Base-by-base conservation (phyloP, 2,113 vertebrate species). In the Ceyx margarethae region DNA sequence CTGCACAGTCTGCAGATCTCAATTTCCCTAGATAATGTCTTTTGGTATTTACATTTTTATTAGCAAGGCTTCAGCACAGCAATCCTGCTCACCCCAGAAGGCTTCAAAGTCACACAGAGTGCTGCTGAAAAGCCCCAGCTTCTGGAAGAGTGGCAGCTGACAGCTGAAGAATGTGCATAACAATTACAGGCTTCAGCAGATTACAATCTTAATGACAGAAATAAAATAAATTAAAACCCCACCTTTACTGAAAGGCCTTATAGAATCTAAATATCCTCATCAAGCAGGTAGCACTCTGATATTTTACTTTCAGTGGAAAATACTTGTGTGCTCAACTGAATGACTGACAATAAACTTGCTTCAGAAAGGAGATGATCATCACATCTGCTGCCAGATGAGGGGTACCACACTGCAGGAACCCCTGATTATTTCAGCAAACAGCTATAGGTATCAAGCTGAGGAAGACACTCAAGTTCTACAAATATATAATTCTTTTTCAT, bases 21-120 rank as follows among this genome's bases (percentile, higher is more conserved):
- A 37, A 66, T 87, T 94, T 89, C 82, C 79, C 68, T 71, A 33
- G 46, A 50, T 51, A 84, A 78, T 3, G 4, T 60, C 33, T 89
- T 82, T 57, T 61, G 14, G 45, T 84, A 69, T 76, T 84, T 91
- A 76, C 40, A 62, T 79, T 84, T 93, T 75, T 85, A 84, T 83
- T 56, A 82, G 15, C 13, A 73, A n/a, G 56, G 73, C 37, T 80
- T 87, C 56, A 85, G 78, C 28, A 65, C 18, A 79, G 43, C 40
- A 81, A 16, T 80, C 85, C 64, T 14, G 23, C 56, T 85, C 18
- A 69, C 6, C 22, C 42, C 31, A 25, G 26, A 93, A 79, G 54
- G 51, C 37, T 86, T 86, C 58, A 50, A 62, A 68, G 58, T 72
- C 67, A 71, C 2, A 1, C 31, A 35, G 2, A 69, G 25, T 12